A percentile compares a stretch with the other conserved stretches of the same genome.
phyloP scores from a whole-genome alignment of 2,888 invertebrate genomes.

The Dasysyrphus tricinctus region DNA sequence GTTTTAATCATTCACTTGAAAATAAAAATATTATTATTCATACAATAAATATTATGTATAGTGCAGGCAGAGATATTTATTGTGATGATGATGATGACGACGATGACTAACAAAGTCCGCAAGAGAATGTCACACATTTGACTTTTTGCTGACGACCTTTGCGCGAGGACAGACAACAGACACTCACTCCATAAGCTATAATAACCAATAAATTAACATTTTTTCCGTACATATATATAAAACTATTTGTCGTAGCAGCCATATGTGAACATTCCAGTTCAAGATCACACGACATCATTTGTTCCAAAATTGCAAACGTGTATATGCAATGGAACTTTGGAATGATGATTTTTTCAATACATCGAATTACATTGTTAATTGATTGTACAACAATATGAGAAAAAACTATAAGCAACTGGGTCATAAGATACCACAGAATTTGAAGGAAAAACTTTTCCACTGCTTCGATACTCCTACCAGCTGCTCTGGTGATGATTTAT shows the following conservation, averaged over 20 bases:
- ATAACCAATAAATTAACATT: conserved; percentile 42
- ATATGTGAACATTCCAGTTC: conserved; percentile 49
- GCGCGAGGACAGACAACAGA: conserved; percentile 54
- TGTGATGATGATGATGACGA: conserved; percentile 50
- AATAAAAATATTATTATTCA: conserved; percentile 10
- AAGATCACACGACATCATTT: conserved; percentile 45
- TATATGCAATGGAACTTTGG: conserved; percentile 47
- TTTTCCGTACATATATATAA: conserved; percentile 4
- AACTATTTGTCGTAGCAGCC: conserved; percentile 17
- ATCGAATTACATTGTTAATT: conserved; percentile 13
- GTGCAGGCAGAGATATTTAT: conserved; percentile 2
- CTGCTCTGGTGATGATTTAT: conserved; percentile 28
- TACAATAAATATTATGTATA: neutral
- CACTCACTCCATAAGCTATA: conserved; percentile 14
- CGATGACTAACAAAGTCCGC: conserved; percentile 64
- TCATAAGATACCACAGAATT: conserved; percentile 16
- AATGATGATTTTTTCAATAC: conserved; percentile 32
- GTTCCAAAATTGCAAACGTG: conserved; percentile 54
- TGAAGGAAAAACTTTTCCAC: conserved; percentile 1
- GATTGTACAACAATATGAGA: conserved; percentile 36
- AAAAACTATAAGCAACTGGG: conserved; percentile 25
- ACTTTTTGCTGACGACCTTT: conserved; percentile 72
- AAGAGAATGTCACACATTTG: conserved; percentile 73
- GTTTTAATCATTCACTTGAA: neutral
- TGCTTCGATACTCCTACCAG: conserved; percentile 33